A percentile compares a stretch with the other conserved stretches of the same genome.
Conservation (phyloP, 2,113 vertebrate species). For the Chiloscyllium plagiosum region DNA sequence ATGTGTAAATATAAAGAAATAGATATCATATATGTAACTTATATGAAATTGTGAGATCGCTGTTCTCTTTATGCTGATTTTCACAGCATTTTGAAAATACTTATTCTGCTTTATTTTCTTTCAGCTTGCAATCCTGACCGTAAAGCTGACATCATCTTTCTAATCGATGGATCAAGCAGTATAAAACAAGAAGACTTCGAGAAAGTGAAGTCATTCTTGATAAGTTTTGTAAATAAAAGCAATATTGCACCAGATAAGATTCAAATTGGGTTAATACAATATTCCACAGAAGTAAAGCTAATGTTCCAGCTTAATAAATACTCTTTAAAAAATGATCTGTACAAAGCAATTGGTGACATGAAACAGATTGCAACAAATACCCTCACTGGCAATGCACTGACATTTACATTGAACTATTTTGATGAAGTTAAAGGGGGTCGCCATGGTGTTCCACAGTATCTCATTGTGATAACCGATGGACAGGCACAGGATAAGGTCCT, state of each 20-base stretch:
- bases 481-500: constrained; percentile 59
- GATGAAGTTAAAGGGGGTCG: constrained; percentile 55
- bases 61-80: neutral
- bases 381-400: constrained; percentile 60
- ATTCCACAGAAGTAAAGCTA: constrained; percentile 46
- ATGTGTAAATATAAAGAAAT: neutral
- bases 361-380: constrained; percentile 56
- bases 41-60: neutral
- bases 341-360: constrained; percentile 49
- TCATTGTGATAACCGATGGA: constrained; percentile 72
- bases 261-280: constrained; percentile 70
- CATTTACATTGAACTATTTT: constrained; percentile 55
- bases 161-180: constrained; percentile 71
- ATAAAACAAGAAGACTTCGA: constrained; percentile 54
- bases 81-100: neutral
- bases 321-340: constrained; percentile 48
- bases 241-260: constrained; percentile 52
- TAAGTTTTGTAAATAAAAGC: constrained; percentile 53
- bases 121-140: constrained; percentile 57
- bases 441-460: constrained; percentile 52
- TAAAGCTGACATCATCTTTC: constrained; percentile 65
- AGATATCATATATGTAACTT: neutral
- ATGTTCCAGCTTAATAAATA: constrained; percentile 57
- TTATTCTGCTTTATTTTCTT: constrained; percentile 7
- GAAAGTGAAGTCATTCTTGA: constrained; percentile 68